Conservation (phyloP, 1,140 invertebrate species). For the Pogonomyrmex barbatus region DNA sequence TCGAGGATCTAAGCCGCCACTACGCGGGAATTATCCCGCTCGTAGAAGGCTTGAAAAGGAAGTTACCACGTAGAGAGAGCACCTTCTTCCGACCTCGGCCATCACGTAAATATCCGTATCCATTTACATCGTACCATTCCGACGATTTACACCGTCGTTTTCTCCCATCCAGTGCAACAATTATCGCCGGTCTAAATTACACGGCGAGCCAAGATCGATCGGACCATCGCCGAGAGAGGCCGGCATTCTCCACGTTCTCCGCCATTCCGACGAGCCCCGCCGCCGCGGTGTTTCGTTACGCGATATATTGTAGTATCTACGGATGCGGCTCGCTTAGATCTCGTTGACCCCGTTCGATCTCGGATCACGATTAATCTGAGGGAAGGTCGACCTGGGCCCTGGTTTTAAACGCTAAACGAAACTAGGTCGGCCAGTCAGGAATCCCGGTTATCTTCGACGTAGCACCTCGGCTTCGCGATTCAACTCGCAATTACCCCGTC, state of each 20-base stretch:
- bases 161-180: slow-evolving; percentile 55
- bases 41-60: slow-evolving; percentile 45
- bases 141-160: slow-evolving; percentile 58
- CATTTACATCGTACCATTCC: slow-evolving; percentile 62
- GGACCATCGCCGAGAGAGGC: neutral
- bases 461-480: slow-evolving; percentile 22
- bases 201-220: slow-evolving; percentile 54
- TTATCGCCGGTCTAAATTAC: slow-evolving; percentile 62
- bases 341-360: slow-evolving; percentile 52
- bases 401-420: slow-evolving; percentile 33
- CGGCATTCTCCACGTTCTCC: neutral
- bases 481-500: slow-evolving; percentile 40
- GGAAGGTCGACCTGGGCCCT: neutral
- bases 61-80: neutral
- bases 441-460: neutral
- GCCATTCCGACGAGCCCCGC: slow-evolving; percentile 4
- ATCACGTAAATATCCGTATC: slow-evolving; percentile 61
- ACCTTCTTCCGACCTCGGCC: slow-evolving; percentile 40
- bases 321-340: slow-evolving; percentile 45
- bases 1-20: neutral
- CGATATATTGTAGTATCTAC: slow-evolving; percentile 46
- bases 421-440: slow-evolving; percentile 28
- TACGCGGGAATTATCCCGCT: slow-evolving; percentile 32
- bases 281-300: slow-evolving; percentile 10
- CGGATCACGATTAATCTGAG: slow-evolving; percentile 28